Evolutionary conservation across 2,797 vertebrate species (phyloP).

Genomic region (Sebastes diaconus): DNA sequence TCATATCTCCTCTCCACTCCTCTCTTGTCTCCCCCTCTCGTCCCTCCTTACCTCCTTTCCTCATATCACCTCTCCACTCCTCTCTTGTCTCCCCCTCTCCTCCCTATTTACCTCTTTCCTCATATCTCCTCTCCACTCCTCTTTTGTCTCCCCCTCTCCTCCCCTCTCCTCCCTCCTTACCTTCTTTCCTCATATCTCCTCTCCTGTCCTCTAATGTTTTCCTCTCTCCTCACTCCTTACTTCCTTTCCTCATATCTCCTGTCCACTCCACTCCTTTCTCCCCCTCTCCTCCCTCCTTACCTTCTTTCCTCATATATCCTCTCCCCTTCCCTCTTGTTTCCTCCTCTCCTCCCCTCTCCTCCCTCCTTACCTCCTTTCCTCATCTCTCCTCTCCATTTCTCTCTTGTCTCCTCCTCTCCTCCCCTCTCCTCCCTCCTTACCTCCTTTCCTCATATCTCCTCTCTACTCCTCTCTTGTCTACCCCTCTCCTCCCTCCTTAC

Average conservation of each 20-base stretch:
- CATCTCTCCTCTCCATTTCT: too few species aligned
- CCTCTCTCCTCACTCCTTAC: not conserved
- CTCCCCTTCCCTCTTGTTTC: not conserved
- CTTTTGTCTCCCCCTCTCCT: not conserved
- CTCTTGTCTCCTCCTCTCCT: not conserved
- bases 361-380: not conserved
- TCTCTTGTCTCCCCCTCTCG: too few species aligned
- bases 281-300: not conserved
- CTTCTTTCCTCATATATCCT: not conserved
- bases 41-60: not conserved
- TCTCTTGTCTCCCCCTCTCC: too few species aligned
- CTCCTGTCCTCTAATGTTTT: too few species aligned
- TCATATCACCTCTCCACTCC: too few species aligned
- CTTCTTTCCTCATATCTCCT: not conserved
- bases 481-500: too few species aligned
- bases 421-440: too few species aligned
- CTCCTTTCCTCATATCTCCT: not conserved
- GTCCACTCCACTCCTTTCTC: fast-evolving
- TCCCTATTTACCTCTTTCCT: too few species aligned
- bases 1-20: too few species aligned
- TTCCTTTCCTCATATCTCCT: too few species aligned
- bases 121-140: not conserved
- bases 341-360: not conserved
- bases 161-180: too few species aligned
- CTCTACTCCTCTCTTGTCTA: not conserved